These are phyloP conservation scores for Malacoctenus gilli DNA, from an alignment of 2,797 vertebrate genomes.

Conservation along the genomic window DNA sequence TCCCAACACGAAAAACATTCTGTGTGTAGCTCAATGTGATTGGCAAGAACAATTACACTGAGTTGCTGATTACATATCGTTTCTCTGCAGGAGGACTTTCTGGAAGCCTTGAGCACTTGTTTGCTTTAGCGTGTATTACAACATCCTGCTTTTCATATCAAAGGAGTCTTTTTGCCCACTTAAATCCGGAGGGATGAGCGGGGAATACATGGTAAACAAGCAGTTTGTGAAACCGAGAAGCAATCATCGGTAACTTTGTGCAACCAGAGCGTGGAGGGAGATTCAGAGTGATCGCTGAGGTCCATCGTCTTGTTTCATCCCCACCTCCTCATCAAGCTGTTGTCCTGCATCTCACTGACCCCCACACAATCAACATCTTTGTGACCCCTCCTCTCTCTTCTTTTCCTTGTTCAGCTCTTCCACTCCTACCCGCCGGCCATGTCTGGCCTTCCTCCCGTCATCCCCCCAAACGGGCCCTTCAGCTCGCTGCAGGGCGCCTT, in stretches of 20 bases:
- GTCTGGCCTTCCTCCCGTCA: slow-evolving; percentile 96
- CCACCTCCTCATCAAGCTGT: not conserved
- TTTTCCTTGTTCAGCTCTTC: slow-evolving; percentile 87
- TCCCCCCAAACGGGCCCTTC: slow-evolving; percentile 95
- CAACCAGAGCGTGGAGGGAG: not conserved
- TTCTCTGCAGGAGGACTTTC: slow-evolving; percentile 26
- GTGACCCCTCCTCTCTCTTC: slow-evolving; percentile 32
- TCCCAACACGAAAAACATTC: slow-evolving; percentile 3
- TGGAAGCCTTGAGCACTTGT: slow-evolving; percentile 35
- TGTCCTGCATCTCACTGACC: slow-evolving; percentile 2
- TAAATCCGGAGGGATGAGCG: slow-evolving; percentile 28
- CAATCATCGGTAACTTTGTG: slow-evolving; percentile 15
- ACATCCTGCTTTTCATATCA: slow-evolving; percentile 53
- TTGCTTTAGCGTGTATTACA: slow-evolving; percentile 59
- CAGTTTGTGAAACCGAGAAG: slow-evolving; percentile 34
- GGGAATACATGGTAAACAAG: slow-evolving; percentile 23
- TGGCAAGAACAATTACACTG: slow-evolving; percentile 33
- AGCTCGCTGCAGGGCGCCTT: slow-evolving; percentile 98
- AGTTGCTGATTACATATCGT: slow-evolving; percentile 31
- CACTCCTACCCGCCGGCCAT: slow-evolving; percentile 96
- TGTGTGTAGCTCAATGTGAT: slow-evolving; percentile 21
- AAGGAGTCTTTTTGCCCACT: slow-evolving; percentile 33
- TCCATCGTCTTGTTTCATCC: slow-evolving; percentile 1
- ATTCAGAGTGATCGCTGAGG: slow-evolving; percentile 1
- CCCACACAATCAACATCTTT: slow-evolving; percentile 13